Base-by-base conservation (phyloP, 2,113 vertebrate genomes). In the Lota lota region DNA sequence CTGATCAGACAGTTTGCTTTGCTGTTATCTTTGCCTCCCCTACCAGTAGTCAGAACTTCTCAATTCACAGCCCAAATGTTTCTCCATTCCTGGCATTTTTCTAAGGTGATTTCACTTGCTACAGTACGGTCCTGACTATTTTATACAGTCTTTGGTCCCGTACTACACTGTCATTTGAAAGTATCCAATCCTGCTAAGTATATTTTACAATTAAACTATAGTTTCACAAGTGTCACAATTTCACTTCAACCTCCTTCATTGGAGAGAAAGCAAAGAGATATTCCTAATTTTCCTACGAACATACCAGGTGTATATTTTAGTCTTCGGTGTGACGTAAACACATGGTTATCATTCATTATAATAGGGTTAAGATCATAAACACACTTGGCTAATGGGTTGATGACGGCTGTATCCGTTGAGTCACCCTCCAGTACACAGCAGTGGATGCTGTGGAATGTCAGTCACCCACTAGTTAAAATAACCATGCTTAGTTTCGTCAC, bases 371-470 rank as follows among this genome's bases (percentile, higher is more conserved):
- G 10, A 47, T 14, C 40, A 14, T 3, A 40, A 15, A 75, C 68
- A 36, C 68, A 64, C 56, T 63, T 64, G 19, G 1, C 19, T 67
- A 6, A 18, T 71, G 58, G 40, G 36, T 15, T 11, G n/a, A 36
- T 63, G 19, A 1, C 12, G 47, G n/a, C 12, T 16, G 16, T 20
- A 19, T 72, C 64, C 50, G 28, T 47, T 73, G 12, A 56, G 14
- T 47, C 40, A 47, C 59, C 22, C 69, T 69, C 59, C 60, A 14
- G 5, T 14, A 47, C 21, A 18, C 22, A 5, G 53, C 17, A 0
- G 14, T 50, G 72, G 59, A 22, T 69, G 65, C 24, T 72, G 68
- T 79, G 70, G 59, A 22, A 68, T 69, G 67, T 53, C 22, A 74
- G 68, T 67, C 7, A 65, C 58, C 36, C 56, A 22, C 22, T 28